Evolutionary conservation across 2,888 invertebrate genomes (phyloP), one percentile per base, ranked within the genome.

Genomic region (Norana najaformis): DNA sequence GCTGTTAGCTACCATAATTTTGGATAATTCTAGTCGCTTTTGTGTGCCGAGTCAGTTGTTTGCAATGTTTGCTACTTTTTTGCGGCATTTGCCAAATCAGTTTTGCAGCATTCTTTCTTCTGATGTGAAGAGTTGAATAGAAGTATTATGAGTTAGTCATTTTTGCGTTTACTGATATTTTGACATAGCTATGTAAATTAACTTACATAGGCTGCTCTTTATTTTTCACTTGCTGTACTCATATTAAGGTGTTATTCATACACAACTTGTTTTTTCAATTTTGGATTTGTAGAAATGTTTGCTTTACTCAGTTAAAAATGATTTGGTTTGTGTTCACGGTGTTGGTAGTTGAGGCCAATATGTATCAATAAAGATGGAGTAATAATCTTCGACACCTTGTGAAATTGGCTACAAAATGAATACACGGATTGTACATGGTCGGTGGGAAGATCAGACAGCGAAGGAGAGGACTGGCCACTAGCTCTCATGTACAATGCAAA

Each of bases 151-250:
- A 69, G 30, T 69, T 69, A 69, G 69, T 69, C 69, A n/a, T n/a
- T n/a, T 69, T n/a, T 69, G 69, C 69, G n/a, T 69, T 69, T 69
- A 69, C 69, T 47, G 20, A 69, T 69, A 69, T 69, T 69, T 69
- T 69, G 69, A 6, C 23, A 47, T 23, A 69, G 69, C n/a, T 69
- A 6, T 47, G 47, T 47, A 47, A 47, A 47, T 23, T 47, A 47
- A 69, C 69, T n/a, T 47, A 23, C 47, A 8, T 47, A 47, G 11
- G 47, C 47, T 69, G 69, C 69, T n/a, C n/a, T 69, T n/a, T 69
- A 69, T 69, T 69, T 69, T 69, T n/a, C 69, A 69, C n/a, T n/a
- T n/a, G 69, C 69, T 69, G 69, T 69, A 69, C 69, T 69, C 69
- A 69, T 23, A 47, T 47, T 47, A 47, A n/a, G 30, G n/a, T n/a